phyloP scores from a whole-genome alignment of 2,888 invertebrate genomes.

The Trilocha varians region DNA sequence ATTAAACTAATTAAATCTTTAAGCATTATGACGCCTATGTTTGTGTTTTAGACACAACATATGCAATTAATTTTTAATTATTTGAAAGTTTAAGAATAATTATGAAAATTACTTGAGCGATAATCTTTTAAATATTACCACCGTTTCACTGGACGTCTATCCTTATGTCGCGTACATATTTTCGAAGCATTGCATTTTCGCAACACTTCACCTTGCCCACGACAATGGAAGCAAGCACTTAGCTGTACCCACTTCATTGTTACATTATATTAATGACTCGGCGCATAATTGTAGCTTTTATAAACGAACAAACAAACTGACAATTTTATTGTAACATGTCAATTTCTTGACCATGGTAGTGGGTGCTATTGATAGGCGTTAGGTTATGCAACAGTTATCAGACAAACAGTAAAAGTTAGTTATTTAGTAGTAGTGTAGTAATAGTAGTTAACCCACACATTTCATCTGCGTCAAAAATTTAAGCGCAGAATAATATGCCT shows the following conservation, averaged over 20 bases:
- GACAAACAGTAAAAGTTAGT: too few relatives aligned
- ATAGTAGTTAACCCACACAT: too few relatives aligned
- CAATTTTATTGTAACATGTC: constrained; percentile 3
- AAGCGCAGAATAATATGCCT: too few relatives aligned
- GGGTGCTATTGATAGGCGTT: too few relatives aligned
- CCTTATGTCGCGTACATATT: not conserved
- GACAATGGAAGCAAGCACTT: constrained; percentile 34
- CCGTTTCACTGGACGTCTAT: not conserved
- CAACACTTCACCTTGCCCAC: constrained; percentile 45
- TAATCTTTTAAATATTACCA: not conserved
- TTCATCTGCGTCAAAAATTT: too few relatives aligned
- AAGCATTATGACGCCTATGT: too few relatives aligned
- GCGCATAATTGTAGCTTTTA: constrained; percentile 18
- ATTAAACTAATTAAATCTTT: too few relatives aligned
- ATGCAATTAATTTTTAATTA: too few relatives aligned
- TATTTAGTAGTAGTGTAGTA: too few relatives aligned
- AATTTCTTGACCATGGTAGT: not conserved
- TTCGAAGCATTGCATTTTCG: constrained; percentile 19
- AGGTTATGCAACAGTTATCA: too few relatives aligned
- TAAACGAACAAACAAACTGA: constrained; percentile 7
- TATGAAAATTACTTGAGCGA: not conserved
- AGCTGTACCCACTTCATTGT: constrained; percentile 35
- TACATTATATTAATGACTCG: constrained; percentile 28
- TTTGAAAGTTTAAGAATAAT: too few relatives aligned
- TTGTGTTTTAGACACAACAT: too few relatives aligned